These are phyloP conservation scores for Drosophila heteroneura DNA, from an alignment of 2,888 invertebrate species.

Conservation along the genomic window DNA sequence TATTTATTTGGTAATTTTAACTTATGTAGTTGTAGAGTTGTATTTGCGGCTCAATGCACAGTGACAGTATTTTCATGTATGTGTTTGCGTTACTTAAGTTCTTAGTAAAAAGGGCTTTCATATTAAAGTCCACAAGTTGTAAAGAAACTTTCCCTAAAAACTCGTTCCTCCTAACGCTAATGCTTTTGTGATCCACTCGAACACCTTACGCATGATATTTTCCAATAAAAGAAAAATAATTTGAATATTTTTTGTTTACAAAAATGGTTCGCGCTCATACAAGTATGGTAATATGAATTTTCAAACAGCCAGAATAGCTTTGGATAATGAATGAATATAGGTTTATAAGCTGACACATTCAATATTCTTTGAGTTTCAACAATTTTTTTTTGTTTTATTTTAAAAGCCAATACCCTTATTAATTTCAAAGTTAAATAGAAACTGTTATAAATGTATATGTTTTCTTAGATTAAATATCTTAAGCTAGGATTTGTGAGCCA, in stretches of 20 bases:
- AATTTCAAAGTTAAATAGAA: background rate
- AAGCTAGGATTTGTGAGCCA: constrained; percentile 4
- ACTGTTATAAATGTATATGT: constrained; percentile 4
- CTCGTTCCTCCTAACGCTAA: background rate
- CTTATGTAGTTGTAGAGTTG: constrained; percentile 15
- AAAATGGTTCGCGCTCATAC: background rate
- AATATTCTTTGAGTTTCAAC: background rate
- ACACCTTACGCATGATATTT: constrained; percentile 5
- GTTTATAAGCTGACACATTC: background rate
- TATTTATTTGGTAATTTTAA: constrained; percentile 41
- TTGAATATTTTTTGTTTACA: background rate
- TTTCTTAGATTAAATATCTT: constrained; percentile 1
- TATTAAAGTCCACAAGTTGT: background rate
- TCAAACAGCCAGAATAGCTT: background rate
- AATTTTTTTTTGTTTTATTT: constrained; percentile 1
- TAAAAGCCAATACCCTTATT: constrained; percentile 3
- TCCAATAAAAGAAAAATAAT: background rate
- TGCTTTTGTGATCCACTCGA: constrained; percentile 8
- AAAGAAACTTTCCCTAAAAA: background rate
- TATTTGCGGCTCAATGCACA: constrained; percentile 19
- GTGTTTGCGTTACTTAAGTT: constrained; percentile 8
- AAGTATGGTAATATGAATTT: background rate
- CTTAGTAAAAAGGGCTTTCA: background rate
- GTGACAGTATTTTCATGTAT: constrained; percentile 23
- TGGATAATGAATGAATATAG: background rate